These are phyloP conservation scores for Entomyzon cyanotis DNA, from an alignment of 2,113 vertebrate genomes.

Conservation along the genomic window DNA sequence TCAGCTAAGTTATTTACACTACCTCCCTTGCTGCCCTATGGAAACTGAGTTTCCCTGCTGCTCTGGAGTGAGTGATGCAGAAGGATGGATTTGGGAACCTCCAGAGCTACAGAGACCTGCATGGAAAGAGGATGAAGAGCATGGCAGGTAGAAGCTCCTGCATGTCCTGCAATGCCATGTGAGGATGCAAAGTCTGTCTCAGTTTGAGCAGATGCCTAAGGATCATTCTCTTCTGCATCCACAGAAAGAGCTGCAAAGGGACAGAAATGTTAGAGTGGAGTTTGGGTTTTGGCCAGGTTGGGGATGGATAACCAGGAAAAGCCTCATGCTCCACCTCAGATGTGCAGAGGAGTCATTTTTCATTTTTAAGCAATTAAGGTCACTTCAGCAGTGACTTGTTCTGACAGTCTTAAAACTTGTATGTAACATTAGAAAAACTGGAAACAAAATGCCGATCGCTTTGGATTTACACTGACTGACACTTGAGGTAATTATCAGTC, in stretches of 20 bases:
- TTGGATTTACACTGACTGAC: conserved; percentile 52
- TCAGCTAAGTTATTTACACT: not conserved
- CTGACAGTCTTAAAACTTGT: conserved; percentile 42
- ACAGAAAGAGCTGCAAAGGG: not conserved
- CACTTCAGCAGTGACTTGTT: conserved; percentile 1
- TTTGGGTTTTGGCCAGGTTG: not conserved
- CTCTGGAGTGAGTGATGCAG: not conserved
- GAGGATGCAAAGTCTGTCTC: not conserved
- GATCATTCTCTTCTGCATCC: not conserved
- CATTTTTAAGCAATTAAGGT: conserved; percentile 11
- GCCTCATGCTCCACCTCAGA: not conserved
- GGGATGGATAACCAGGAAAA: not conserved
- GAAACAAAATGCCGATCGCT: conserved; percentile 30
- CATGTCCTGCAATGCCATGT: not conserved
- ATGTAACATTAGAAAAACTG: not conserved
- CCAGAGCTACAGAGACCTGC: not conserved
- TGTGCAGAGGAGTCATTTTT: not conserved
- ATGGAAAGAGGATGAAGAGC: not conserved
- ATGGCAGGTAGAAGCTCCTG: not conserved
- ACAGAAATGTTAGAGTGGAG: not conserved
- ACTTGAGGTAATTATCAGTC: conserved; percentile 42
- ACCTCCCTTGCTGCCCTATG: not conserved
- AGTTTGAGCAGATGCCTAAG: not conserved
- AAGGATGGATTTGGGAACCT: not conserved
- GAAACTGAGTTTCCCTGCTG: not conserved